A percentile compares a stretch with the other conserved stretches of the same genome.
Conservation (phyloP, 1,140 invertebrate species). For the Pomacea maculata region DNA sequence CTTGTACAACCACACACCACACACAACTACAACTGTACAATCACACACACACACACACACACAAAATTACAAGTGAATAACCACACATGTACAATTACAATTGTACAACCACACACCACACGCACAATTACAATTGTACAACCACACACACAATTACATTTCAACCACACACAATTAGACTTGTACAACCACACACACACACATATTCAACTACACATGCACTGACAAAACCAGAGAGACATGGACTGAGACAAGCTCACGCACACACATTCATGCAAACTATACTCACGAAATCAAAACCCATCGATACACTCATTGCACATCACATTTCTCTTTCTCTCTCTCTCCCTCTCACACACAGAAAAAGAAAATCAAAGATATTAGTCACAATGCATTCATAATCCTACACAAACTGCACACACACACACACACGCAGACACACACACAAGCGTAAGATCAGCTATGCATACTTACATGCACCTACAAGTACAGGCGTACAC, state of each 20-base stretch:
- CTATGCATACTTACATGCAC: not conserved
- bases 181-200: not conserved
- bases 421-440: not conserved
- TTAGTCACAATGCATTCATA: too few species aligned
- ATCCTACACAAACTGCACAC: not conserved
- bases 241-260: too few species aligned
- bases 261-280: not conserved
- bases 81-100: not conserved
- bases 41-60: slow-evolving; percentile 1
- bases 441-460: not conserved
- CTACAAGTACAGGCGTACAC: not conserved
- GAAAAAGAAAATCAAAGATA: too few species aligned
- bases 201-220: not conserved
- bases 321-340: too few species aligned
- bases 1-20: not conserved
- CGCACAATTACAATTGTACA: too few species aligned
- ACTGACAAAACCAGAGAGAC: slow-evolving; percentile 1
- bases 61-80: not conserved
- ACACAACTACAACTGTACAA: not conserved
- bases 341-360: too few species aligned
- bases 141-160: not conserved
- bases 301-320: too few species aligned
- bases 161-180: too few species aligned
- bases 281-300: too few species aligned
- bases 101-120: not conserved